Base-by-base conservation (phyloP, 2,113 vertebrate species). In the Campylorhamphus procurvoides region DNA sequence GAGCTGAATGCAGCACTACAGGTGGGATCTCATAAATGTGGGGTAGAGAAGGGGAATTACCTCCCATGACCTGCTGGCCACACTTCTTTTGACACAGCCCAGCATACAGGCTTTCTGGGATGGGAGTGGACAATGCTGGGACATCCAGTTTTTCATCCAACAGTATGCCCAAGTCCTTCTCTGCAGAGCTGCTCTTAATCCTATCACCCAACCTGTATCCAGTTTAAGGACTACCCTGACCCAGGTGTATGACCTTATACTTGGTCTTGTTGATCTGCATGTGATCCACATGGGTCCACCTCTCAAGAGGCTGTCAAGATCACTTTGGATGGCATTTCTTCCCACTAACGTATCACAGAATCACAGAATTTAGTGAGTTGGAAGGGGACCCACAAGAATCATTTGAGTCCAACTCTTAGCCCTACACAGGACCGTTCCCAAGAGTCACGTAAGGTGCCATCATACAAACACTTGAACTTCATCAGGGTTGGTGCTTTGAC, bases 121-220 rank as follows among this genome's bases (percentile, higher is more conserved):
- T 66, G 22, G 0, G 0, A 74, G 14, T 3, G 3, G 8, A 24
- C 1, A 2, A 50, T 69, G 19, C 23, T 4, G 7, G 29, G 7
- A 16, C 31, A 6, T 12, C 10, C 18, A 58, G 11, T 24, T 84
- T 58, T 76, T 14, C 29, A 47, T 52, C 27, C 6, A 35, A 6
- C 23, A 17, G 0, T 29, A 29, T 12, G 10, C 12, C 28, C 8
- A 58, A 47, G 11, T 68, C 25, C 37, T 73, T 75, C 13, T 66
- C 40, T 3, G 2, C 42, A 40, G 50, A 19, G 4, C 68, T 58
- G 28, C 10, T 59, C 24, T 72, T 7, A 44, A 20, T 31, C 39
- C 11, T 20, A 13, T 76, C n/a, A 4, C 62, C 31, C 12, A 76
- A 28, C 18, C 42, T 55, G 2, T 72, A 40, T 7, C 17, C 10